Base-by-base conservation (phyloP, 2,888 invertebrate genomes). In the Eupithecia tripunctaria region DNA sequence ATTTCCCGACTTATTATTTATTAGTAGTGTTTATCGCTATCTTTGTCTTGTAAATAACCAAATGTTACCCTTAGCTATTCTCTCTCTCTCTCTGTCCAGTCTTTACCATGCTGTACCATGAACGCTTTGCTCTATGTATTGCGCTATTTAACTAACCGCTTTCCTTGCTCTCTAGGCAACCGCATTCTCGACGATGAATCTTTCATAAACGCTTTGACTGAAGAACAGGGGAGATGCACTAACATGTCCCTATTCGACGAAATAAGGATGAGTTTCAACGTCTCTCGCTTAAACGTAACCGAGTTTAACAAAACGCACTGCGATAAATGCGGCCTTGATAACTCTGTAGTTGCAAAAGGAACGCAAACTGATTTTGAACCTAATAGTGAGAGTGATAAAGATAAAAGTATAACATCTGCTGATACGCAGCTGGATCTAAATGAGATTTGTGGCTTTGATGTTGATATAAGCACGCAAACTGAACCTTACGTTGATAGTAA, bases 211-310 rank as follows among this genome's bases (percentile, higher is more conserved):
- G 88, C 87, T 8, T 80, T 93, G 10, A 87, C 84, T 76, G 93
- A 91, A 68, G 91, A 92, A 70, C 89, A 89, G 6, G 93, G 93
- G 0, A 86, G 93, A 2, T 72, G 82, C 3, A 92, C 93, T 0
- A 93, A 93, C 80, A 80, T 94, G 76, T 93, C 94, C 0, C 80
- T 94, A 0, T 94, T 90, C 76, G 93, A 94, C 81, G 94, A 94
- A 82, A 91, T 94, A 76, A 83, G 93, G 29, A 86, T 89, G 59
- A 94, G 93, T 81, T 88, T 92, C 80, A 90, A 88, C 76, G 79
- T 85, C 71, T 88, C 91, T n/a, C 83, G 85, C 65, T 80, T 80
- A 59, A 87, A 85, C 51, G 71, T 82, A 5, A 82, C 82, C 7
- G 86, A 84, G 2, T 43, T 78, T 0, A 86, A 83, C 74, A 79